phyloP scores from a whole-genome alignment of 2,113 vertebrate genomes.

The Osmerus eperlanus region DNA sequence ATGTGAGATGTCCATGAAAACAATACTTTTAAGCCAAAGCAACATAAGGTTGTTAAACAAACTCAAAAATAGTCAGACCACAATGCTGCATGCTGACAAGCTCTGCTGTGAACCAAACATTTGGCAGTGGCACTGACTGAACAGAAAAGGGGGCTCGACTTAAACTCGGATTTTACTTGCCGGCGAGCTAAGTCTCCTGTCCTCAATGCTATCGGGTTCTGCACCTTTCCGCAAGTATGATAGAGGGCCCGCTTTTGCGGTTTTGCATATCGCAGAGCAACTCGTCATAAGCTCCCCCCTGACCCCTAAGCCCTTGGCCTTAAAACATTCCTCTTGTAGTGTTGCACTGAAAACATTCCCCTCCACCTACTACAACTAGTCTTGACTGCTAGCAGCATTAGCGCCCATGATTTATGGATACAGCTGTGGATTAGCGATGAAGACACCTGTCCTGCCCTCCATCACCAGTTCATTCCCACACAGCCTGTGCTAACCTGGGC shows the following conservation, averaged over 20 bases:
- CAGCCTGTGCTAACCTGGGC: slow-evolving; percentile 57
- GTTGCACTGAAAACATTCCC: slow-evolving; percentile 32
- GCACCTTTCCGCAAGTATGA: slow-evolving; percentile 16
- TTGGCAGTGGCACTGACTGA: not conserved
- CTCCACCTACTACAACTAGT: slow-evolving; percentile 8
- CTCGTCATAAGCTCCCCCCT: slow-evolving; percentile 31
- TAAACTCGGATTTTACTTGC: slow-evolving; percentile 12
- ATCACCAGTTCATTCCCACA: slow-evolving; percentile 55
- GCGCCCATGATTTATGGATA: slow-evolving; percentile 61
- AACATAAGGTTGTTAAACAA: not conserved
- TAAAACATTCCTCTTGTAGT: slow-evolving; percentile 24
- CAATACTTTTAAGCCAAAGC: not conserved
- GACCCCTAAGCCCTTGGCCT: slow-evolving; percentile 29
- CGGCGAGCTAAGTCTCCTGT: slow-evolving; percentile 34
- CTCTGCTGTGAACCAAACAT: slow-evolving; percentile 21
- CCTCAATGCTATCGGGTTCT: slow-evolving; percentile 40
- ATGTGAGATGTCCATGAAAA: not conserved
- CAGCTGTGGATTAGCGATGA: slow-evolving; percentile 54
- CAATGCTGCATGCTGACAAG: slow-evolving; percentile 19
- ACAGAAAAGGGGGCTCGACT: slow-evolving; percentile 18
- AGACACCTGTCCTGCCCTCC: slow-evolving; percentile 64
- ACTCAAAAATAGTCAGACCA: slow-evolving; percentile 13
- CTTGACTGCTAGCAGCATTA: slow-evolving; percentile 36
- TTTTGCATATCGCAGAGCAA: slow-evolving; percentile 42
- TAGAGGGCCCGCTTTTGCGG: slow-evolving; percentile 34